A percentile compares a stretch with the other conserved stretches of the same genome.
Conservation (phyloP, 2,888 invertebrate species). For the Caenorhabditis imperialis region DNA sequence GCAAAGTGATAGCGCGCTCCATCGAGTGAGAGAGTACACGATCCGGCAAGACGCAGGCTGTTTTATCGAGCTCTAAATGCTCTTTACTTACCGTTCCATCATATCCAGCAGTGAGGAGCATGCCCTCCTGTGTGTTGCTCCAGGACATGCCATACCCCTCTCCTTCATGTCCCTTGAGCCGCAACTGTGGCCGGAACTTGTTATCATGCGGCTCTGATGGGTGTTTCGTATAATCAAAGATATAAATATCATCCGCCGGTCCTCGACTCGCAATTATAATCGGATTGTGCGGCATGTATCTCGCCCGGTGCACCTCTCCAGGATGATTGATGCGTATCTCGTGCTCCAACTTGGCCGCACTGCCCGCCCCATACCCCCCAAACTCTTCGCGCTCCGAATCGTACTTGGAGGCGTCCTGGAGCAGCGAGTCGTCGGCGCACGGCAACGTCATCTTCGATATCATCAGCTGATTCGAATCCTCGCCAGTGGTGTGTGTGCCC, state of each 20-base stretch:
- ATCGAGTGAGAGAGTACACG: no score
- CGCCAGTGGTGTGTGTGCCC: conserved; percentile 95
- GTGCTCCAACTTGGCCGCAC: conserved; percentile 95
- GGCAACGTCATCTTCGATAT: conserved; percentile 98
- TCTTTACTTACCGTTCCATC: conserved; percentile 85
- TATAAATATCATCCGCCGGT: conserved; percentile 94
- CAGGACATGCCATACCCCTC: conserved; percentile 92
- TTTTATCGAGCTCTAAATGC: no score
- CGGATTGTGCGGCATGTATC: conserved; percentile 99
- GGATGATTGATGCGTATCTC: conserved; percentile 99
- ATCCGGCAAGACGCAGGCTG: no score
- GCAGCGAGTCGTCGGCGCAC: conserved; percentile 95
- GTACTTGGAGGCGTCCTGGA: conserved; percentile 98
- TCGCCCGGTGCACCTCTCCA: conserved; percentile 97
- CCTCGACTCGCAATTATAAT: conserved; percentile 99
- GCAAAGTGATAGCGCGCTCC: no score
- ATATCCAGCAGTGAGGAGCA: conserved; percentile 94
- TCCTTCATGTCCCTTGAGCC: conserved; percentile 93
- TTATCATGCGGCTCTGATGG: conserved; percentile 96
- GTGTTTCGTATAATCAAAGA: conserved; percentile 99
- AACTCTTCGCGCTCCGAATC: conserved; percentile 98
- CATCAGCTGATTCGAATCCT: conserved; percentile 97
- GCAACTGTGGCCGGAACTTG: conserved; percentile 96
- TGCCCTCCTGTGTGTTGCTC: conserved; percentile 98
- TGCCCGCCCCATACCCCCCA: conserved; percentile 98